Evolutionary conservation across 1,140 invertebrate genomes (phyloP).

Genomic region (Neodiprion pinetum): DNA sequence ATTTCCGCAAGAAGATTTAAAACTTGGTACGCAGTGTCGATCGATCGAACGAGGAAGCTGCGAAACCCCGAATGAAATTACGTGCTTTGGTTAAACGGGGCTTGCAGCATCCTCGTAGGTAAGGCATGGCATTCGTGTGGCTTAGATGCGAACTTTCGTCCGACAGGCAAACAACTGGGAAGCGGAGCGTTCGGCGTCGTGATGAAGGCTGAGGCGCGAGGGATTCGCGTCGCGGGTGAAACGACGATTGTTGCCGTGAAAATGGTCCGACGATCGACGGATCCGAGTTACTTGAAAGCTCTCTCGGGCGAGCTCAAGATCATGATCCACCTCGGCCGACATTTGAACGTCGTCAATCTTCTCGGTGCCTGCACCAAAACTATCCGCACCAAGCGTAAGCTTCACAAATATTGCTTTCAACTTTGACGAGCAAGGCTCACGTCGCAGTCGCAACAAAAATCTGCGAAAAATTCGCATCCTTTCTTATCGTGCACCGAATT

Average conservation of each 20-base stretch:
- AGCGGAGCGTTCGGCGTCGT: slow-evolving; percentile 94
- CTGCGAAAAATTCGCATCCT: too few relatives aligned
- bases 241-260: slow-evolving; percentile 62
- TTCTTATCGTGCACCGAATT: too few relatives aligned
- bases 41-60: too few relatives aligned
- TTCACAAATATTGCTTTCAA: neutral
- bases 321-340: slow-evolving; percentile 63
- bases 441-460: too few relatives aligned
- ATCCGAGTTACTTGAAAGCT: slow-evolving; percentile 48
- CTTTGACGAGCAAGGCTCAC: neutral
- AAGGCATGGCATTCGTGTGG: slow-evolving; percentile 42
- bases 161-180: slow-evolving; percentile 80
- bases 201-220: slow-evolving; percentile 83
- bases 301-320: slow-evolving; percentile 66
- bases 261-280: slow-evolving; percentile 46
- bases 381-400: slow-evolving; percentile 76
- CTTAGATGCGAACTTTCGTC: slow-evolving; percentile 48
- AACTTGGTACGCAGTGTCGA: slow-evolving; percentile 49
- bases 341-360: slow-evolving; percentile 65
- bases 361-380: slow-evolving; percentile 65
- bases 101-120: slow-evolving; percentile 49
- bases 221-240: slow-evolving; percentile 68
- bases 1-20: slow-evolving; percentile 62
- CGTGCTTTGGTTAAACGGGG: too few relatives aligned
- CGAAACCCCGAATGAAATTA: too few relatives aligned